Evolutionary conservation across 2,797 vertebrate genomes (phyloP), one percentile per base, ranked within the genome.

Genomic region (Manis crassicaudata): DNA sequence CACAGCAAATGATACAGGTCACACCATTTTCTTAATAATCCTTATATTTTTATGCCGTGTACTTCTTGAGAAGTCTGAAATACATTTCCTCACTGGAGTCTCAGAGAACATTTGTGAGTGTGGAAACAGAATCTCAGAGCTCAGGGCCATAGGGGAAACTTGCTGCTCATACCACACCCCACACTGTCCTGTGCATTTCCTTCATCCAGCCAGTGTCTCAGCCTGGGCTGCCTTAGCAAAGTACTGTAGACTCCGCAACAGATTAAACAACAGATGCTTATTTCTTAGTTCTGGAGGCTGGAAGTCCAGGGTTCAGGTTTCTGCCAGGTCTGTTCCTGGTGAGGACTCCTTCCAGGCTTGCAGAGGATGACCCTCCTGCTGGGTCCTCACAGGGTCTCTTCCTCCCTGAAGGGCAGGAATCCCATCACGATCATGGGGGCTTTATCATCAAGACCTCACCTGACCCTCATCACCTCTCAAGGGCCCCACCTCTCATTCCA

Each of bases 371-470:
- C 5, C 4, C 37, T 60, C 25, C 65, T 8, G 3, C 37, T 65
- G 29, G 27, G 35, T 40, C 17, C 46, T 68, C 29, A 43, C 14
- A 8, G 43, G 32, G n/a, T 25, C 27, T 40, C 25, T 7, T 27
- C 23, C 88, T 17, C 67, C 54, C 56, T 54, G 23, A 76, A 56
- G 52, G 40, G 52, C 50, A 73, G 29, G 37, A 93, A 79, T 86
- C 46, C 58, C 7, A 54, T 23, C 52, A 46, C 0, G 2, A 54
- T 23, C 52, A 52, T 0, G 2, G n/a, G 50, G 8, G 40, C 9
- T 16, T 23, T 12, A 50, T 2, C 20, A n/a, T 79, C 4, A 8
- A 32, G 18, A 62, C 7, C 3, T 46, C 46, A 82, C 43, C n/a
- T 43, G 32, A 84, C 18, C 46, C 23, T 18, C 25, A 32, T 77